Evolutionary conservation across 53 echinoderm and acorn worm species (phyloP).

Genomic region (Holothuria scabra): DNA sequence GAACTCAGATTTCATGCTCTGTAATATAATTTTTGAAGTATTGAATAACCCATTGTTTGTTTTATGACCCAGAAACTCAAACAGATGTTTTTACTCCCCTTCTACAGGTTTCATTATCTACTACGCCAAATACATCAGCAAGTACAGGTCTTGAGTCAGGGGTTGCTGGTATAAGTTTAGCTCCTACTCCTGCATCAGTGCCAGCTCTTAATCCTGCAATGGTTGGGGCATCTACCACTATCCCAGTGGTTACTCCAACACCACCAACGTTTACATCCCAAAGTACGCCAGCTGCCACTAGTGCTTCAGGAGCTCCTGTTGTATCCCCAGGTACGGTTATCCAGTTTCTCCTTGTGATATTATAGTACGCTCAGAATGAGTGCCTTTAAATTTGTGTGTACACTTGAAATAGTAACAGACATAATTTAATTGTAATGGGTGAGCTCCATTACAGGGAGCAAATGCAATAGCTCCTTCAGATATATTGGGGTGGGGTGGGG

Average conservation of each 20-base stretch:
- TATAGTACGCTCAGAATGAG: too few species aligned
- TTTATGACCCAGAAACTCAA: too few species aligned
- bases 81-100: background rate
- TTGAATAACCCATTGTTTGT: too few species aligned
- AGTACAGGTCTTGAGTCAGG: conserved; percentile 53
- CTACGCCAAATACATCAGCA: conserved; percentile 57
- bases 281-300: conserved; percentile 13
- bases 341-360: background rate
- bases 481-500: too few species aligned
- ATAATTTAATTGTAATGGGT: too few species aligned
- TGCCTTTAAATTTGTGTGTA: too few species aligned
- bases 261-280: conserved; percentile 9
- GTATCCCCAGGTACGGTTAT: conserved; percentile 21
- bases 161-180: conserved; percentile 53
- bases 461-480: too few species aligned
- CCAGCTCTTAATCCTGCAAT: conserved; percentile 65
- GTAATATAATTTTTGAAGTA: too few species aligned
- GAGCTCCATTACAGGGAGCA: too few species aligned
- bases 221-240: conserved; percentile 75
- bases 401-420: too few species aligned
- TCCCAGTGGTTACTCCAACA: conserved; percentile 65
- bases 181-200: conserved; percentile 17
- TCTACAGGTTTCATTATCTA: conserved; percentile 68
- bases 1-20: too few species aligned
- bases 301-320: conserved; percentile 38